Evolutionary conservation across 1,140 invertebrate species (phyloP), one percentile per base, ranked within the genome.

Genomic region (Teleogryllus occipitalis): DNA sequence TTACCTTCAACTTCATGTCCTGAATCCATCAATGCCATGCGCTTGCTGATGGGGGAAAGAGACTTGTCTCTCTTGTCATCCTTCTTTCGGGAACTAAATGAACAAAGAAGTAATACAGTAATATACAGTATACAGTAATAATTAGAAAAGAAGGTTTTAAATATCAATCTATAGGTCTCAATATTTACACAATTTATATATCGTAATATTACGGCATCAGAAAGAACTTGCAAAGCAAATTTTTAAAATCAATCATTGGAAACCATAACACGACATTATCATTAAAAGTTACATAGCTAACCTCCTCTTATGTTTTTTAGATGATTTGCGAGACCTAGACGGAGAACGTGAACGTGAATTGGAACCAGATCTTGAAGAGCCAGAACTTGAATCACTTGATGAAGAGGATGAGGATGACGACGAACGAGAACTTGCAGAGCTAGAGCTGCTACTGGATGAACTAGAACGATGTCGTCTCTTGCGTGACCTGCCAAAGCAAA

Each of bases 1-100:
- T 18, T 79, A 79, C 78, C 78, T 73, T 79, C 78, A 12, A 49
- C 78, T 46, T 79, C 86, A 76, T 86, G 84, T 1, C 83, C 82
- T 49, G 89, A 88, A 81, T 89, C 89, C 82, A 90, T 86, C 86
- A 90, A 87, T 15, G 91, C 92, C 92, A 94, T 94, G 10, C 93
- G 89, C 83, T 94, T 94, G 84, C 93, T 94, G 8, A 94, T 86
- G 12, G 93, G 93, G 48, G 93, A 94, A 54, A 94, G 84, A 0
- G 93, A 95, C 7, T 89, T 89, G 76, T 93, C 85, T 78, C 85
- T 46, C 82, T 83, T 82, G 80, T 82, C 85, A 82, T 87, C 90
- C 81, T 92, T 91, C 84, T 93, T 92, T 81, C 89, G 89, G 85
- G 84, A 86, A 77, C 75, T 80, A 65, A 47, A 80, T 76, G 47